Evolutionary conservation across 92 coral and sea anemone genomes (phyloP).

Genomic region (Parazoanthus swiftii): DNA sequence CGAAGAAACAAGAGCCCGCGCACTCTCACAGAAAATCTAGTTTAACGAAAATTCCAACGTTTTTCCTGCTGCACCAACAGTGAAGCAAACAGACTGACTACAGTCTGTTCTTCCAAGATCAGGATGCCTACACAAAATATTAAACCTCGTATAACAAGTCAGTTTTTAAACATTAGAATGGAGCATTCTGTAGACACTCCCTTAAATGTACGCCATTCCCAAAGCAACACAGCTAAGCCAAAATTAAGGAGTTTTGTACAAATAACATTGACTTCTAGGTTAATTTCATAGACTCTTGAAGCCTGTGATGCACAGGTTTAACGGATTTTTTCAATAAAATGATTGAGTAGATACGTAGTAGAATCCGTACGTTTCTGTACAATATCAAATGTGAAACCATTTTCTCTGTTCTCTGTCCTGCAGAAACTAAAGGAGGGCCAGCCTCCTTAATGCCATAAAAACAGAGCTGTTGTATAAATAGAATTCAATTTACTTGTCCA

Average conservation of each 20-base stretch:
- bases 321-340: constrained; percentile 27
- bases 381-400: constrained; percentile 24
- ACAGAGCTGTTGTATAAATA: constrained; percentile 45
- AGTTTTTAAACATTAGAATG: not conserved
- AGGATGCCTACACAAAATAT: not conserved
- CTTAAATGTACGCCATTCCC: not conserved
- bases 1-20: not conserved
- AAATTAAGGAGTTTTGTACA: not conserved
- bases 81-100: not conserved
- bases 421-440: constrained; percentile 19
- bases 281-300: constrained; percentile 5
- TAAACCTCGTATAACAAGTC: not conserved
- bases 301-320: constrained; percentile 37
- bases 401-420: constrained; percentile 37
- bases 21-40: not conserved
- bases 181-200: no score
- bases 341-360: constrained; percentile 5
- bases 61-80: not conserved
- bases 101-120: not conserved
- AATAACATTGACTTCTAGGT: not conserved
- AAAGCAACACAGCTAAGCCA: constrained; percentile 31
- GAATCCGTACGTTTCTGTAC: constrained; percentile 41
- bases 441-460: constrained; percentile 20
- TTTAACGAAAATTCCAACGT: not conserved
- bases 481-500: constrained; percentile 32